A percentile compares a stretch with the other conserved stretches of the same genome.
Conservation (phyloP, 1,140 invertebrate species). For the Anadara kagoshimensis region DNA sequence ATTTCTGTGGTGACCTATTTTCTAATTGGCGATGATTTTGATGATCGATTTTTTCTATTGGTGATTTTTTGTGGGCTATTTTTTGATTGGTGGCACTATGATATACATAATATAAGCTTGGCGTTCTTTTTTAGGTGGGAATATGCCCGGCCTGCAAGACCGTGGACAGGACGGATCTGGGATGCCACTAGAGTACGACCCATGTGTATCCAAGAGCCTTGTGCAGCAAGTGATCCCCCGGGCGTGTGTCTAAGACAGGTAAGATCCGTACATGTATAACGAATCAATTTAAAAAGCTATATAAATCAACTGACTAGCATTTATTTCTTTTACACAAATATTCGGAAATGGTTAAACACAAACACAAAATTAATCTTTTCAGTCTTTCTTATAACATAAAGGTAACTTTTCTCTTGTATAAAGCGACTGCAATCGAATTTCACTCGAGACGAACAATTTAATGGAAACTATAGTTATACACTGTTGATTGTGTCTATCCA, state of each 20-base stretch:
- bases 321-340: not conserved
- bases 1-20: too few species aligned
- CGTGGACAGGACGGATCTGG: conserved; percentile 18
- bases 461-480: too few species aligned
- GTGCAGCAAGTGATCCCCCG: not conserved
- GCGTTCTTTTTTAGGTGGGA: conserved; percentile 33
- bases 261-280: not conserved
- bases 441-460: too few species aligned
- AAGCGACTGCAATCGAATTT: too few species aligned
- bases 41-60: too few species aligned
- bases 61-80: too few species aligned
- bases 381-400: not conserved
- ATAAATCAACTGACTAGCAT: not conserved
- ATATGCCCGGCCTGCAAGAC: conserved; percentile 18
- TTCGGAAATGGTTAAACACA: not conserved
- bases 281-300: too few species aligned
- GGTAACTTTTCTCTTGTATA: too few species aligned
- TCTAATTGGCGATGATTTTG: too few species aligned
- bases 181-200: conserved; percentile 23
- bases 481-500: not conserved
- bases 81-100: too few species aligned
- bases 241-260: conserved; percentile 23
- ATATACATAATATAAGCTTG: too few species aligned
- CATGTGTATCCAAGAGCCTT: conserved; percentile 36
- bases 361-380: not conserved